Base-by-base conservation (phyloP, 2,113 vertebrate species). In the Periophthalmus modestus region DNA sequence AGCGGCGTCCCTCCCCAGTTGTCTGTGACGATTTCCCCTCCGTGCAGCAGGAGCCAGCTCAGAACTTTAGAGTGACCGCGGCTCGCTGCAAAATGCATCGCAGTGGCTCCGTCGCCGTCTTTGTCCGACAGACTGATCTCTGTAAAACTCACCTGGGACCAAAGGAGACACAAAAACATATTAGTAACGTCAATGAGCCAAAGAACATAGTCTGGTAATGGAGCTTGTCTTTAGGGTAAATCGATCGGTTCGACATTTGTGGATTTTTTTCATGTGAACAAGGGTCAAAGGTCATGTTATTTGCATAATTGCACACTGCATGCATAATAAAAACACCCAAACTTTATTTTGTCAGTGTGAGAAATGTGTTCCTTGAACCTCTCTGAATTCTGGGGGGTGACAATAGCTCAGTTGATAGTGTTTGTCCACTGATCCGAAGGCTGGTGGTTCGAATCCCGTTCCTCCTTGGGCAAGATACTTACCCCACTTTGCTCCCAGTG, bases 71-170 rank as follows among this genome's bases (percentile, higher is more conserved):
- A 87, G 0, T 99, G 97, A 66, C 98, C 98, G 0, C 96, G 95
- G 80, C 98, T 99, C 78, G 96, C 96, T 0, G 98, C 96, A 0
- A 99, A 99, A 85, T 99, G 98, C 97, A 98, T 97, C 80, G 96
- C 95, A 0, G 96, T 98, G 89, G 97, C 98, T 12, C 96, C 97
- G 3, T 97, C 96, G 0, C 90, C 84, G 0, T 99, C 98, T 69
- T 83, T 88, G 88, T 96, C 97, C 0, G 93, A 89, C 77, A 99
- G 93, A 86, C 96, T 95, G 89, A 96, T 92, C 0, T 96, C 90
- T 0, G 97, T 96, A 89, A 95, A 96, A 88, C 95, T 97, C 92
- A 95, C 95, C 98, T 99, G 80, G 24, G 61, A 0, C 7, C 6
- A 36, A 13, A 0, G 10, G 4, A 55, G 5, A 28, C 14, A 52